Base-by-base conservation (phyloP, 1,140 invertebrate species). In the Aphelenchoides fujianensis region DNA sequence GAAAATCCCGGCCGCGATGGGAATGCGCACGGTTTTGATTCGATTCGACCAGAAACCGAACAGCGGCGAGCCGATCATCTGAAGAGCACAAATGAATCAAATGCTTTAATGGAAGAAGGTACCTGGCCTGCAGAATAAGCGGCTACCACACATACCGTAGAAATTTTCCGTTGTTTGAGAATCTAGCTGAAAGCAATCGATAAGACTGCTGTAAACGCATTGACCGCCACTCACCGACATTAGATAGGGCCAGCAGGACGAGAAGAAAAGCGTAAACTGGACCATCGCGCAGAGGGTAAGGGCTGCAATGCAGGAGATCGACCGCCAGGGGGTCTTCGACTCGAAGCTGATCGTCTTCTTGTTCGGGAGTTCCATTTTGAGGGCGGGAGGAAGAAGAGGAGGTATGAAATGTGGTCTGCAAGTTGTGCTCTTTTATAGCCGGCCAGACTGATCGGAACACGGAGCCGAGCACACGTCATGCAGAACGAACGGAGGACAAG, bases 261-360 rank as follows among this genome's bases (percentile, higher is more conserved):
- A n/a, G 63, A 66, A 66, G 32, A 32, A 66, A 16, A 66, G 16
- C 23, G 63, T 12, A 37, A 66, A 66, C 34, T 66, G 63, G 1
- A 37, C 31, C 32, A 66, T 66, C 1, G 63, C 36, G 3, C 16
- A 35, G 28, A 66, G 53, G 1, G 63, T 37, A 27, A 66, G n/a
- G n/a, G 12, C n/a, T 0, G 32, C 27, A 37, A 37, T 66, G 32
- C 37, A 41, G 28, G 23, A 66, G 7, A 66, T 30, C 28, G 63
- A 66, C 31, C 16, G 37, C 63, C 63, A 66, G 12, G 27, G 27
- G 1, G 63, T 66, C 53, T 66, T 30, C 1, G 63, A 59, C 34
- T 5, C 19, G 34, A 7, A 59, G n/a, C n/a, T n/a, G 41, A 48
- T 48, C 41, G 41, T 12, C 23, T 48, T 48, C 23, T 48, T 48